Percentiles rank a stretch among this genome's conserved stretches.
Conservation (phyloP, 1,140 invertebrate species). For the Vollenhovia emeryi region DNA sequence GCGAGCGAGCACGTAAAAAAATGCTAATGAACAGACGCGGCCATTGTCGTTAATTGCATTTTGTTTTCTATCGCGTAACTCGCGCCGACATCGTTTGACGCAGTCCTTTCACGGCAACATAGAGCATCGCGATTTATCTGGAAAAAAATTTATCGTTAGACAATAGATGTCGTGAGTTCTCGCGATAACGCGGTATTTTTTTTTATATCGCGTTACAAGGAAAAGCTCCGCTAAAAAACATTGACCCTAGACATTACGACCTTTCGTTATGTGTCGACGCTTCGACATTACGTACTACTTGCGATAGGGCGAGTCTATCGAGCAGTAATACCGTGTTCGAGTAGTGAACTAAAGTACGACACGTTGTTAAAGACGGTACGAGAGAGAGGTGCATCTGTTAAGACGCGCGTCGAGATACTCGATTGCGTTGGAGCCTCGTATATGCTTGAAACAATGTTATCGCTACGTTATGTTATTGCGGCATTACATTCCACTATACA, state of each 20-base stretch:
- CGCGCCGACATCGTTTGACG: slow-evolving; percentile 50
- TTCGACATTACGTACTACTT: slow-evolving; percentile 13
- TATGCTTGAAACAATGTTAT: slow-evolving; percentile 70
- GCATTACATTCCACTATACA: slow-evolving; percentile 74
- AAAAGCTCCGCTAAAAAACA: not conserved
- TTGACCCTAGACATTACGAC: slow-evolving; percentile 21
- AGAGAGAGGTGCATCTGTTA: slow-evolving; percentile 72
- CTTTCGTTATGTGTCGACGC: not conserved
- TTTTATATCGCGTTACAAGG: not conserved
- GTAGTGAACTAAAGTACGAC: slow-evolving; percentile 57
- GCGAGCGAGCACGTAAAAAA: slow-evolving; percentile 77
- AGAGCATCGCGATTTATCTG: slow-evolving; percentile 37
- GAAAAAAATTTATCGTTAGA: slow-evolving; percentile 11
- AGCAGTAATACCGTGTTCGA: slow-evolving; percentile 66
- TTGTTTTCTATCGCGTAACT: slow-evolving; percentile 61
- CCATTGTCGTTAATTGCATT: slow-evolving; percentile 63
- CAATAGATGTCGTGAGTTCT: not conserved
- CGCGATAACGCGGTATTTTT: not conserved
- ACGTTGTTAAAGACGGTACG: slow-evolving; percentile 39
- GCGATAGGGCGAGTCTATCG: slow-evolving; percentile 50
- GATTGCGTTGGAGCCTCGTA: slow-evolving; percentile 43
- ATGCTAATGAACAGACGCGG: slow-evolving; percentile 78
- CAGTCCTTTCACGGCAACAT: slow-evolving; percentile 31
- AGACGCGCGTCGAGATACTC: slow-evolving; percentile 57
- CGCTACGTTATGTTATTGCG: slow-evolving; percentile 77